These are phyloP conservation scores for Xiphias gladius DNA, from an alignment of 2,113 vertebrate genomes.

Conservation along the genomic window DNA sequence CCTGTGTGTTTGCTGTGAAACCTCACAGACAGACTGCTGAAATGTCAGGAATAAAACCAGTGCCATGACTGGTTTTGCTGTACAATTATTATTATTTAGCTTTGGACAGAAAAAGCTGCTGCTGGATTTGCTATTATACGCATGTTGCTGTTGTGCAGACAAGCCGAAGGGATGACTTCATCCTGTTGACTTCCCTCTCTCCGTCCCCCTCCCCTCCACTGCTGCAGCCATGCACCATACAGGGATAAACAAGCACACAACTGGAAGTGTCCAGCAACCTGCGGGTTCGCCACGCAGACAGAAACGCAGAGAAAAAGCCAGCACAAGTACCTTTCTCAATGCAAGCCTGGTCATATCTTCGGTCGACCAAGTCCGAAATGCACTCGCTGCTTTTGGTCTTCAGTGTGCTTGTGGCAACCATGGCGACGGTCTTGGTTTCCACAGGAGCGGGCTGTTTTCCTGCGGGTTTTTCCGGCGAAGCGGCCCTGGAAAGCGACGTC, in stretches of 20 bases:
- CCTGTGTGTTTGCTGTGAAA: neutral
- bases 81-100: neutral
- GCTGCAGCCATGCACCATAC: conserved; percentile 77
- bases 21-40: neutral
- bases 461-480: conserved; percentile 7
- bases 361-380: conserved; percentile 71
- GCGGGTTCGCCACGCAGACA: neutral
- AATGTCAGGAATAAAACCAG: neutral
- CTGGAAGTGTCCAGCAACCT: conserved; percentile 51
- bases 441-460: conserved; percentile 15
- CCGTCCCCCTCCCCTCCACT: conserved; percentile 37
- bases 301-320: neutral
- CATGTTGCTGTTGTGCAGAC: conserved; percentile 43
- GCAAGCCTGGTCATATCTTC: conserved; percentile 75
- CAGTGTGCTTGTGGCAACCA: conserved; percentile 83
- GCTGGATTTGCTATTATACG: neutral
- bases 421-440: conserved; percentile 49
- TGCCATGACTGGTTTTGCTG: too few species aligned
- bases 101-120: neutral
- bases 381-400: conserved; percentile 79
- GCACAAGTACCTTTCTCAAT: conserved; percentile 83
- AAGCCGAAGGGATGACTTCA: conserved; percentile 78
- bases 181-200: conserved; percentile 56
- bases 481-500: conserved; percentile 17
- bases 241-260: conserved; percentile 69